Percentiles rank a stretch among this genome's conserved stretches.
These are phyloP conservation scores for Vicugna pacos DNA, from an alignment of 2,113 vertebrate species.

Conservation along the genomic window DNA sequence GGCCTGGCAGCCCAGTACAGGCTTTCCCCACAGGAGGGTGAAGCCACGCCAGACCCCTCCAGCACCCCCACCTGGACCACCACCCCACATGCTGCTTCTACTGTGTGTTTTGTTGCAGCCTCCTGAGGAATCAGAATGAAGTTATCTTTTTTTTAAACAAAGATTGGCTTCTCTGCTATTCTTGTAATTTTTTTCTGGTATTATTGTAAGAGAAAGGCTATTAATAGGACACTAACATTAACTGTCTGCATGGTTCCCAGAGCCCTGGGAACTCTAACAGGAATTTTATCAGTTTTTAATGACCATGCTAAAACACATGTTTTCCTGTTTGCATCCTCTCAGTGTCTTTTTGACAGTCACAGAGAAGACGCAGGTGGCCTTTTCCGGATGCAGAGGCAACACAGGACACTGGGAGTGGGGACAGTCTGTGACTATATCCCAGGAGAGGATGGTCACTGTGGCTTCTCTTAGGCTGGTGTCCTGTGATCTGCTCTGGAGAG, in stretches of 20 bases:
- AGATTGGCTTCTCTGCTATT: neutral
- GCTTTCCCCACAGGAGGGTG: neutral
- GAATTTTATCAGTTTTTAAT: neutral
- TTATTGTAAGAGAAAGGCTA: neutral
- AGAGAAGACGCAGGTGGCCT: neutral
- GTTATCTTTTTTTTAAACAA: neutral
- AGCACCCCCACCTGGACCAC: fast-evolving
- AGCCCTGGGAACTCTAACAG: neutral
- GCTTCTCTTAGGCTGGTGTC: neutral
- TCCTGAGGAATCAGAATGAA: neutral
- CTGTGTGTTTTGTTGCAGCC: neutral
- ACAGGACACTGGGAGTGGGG: neutral
- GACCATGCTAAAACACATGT: neutral
- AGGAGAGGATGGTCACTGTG: neutral
- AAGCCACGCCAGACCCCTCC: too few relatives aligned
- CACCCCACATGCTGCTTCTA: fast-evolving
- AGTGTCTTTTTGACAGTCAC: neutral
- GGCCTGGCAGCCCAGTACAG: neutral
- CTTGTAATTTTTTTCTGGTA: neutral
- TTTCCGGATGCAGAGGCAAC: neutral
- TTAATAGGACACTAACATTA: neutral
- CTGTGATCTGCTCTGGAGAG: neutral
- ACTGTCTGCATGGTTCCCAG: neutral
- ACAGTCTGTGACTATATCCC: fast-evolving
- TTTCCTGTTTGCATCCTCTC: neutral